Evolutionary conservation across 2,113 vertebrate genomes (phyloP).

Genomic region (Pipa parva): DNA sequence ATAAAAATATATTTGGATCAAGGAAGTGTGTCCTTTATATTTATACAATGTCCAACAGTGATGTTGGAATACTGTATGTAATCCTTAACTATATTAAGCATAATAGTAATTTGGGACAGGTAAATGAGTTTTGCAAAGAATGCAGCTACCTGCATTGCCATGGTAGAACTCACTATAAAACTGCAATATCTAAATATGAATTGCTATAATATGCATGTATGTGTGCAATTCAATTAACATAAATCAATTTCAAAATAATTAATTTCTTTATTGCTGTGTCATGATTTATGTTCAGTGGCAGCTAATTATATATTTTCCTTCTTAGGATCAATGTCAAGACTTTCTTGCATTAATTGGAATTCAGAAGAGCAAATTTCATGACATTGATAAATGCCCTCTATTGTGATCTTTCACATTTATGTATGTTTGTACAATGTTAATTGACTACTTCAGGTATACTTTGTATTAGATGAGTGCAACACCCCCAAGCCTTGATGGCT

Average conservation of each 20-base stretch:
- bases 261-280: conserved; percentile 16
- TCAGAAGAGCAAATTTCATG: conserved; percentile 11
- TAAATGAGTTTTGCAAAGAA: no score
- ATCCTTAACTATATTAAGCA: no score
- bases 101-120: no score
- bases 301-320: conserved; percentile 24
- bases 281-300: conserved; percentile 25
- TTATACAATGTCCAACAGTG: no score
- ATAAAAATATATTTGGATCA: no score
- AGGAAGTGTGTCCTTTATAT: no score
- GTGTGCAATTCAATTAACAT: conserved; percentile 20
- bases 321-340: conserved; percentile 31
- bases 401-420: conserved; percentile 4
- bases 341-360: conserved; percentile 35
- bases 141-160: no score
- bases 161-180: no score
- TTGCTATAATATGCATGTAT: conserved; percentile 1
- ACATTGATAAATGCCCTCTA: conserved; percentile 31
- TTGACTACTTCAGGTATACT: conserved; percentile 16
- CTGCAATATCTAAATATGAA: not conserved
- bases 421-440: conserved; percentile 14
- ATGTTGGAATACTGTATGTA: no score
- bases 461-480: not conserved
- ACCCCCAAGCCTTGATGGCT: not conserved
- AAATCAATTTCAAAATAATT: conserved; percentile 34